A percentile compares a stretch with the other conserved stretches of the same genome.
Evolutionary conservation across 2,113 vertebrate genomes (phyloP).

Genomic region (Cyprinodon tularosa): DNA sequence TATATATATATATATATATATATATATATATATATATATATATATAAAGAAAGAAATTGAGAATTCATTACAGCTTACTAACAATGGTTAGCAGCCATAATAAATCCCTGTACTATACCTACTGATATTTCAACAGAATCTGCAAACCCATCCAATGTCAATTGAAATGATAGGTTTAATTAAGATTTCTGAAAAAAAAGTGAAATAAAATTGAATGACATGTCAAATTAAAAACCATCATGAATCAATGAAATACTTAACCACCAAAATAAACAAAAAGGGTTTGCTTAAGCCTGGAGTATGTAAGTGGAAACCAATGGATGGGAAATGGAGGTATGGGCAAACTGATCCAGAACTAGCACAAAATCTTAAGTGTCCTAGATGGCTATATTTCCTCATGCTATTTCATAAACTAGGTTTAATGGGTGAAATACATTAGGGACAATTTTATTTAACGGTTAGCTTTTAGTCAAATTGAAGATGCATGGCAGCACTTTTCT

Average conservation of each 20-base stretch:
- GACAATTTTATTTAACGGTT: slow-evolving; percentile 2
- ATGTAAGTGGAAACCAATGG: neutral
- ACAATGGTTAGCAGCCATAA: no score
- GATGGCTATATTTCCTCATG: neutral
- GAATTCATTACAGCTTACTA: no score
- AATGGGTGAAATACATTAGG: slow-evolving; percentile 10
- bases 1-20: no score
- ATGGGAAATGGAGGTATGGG: neutral
- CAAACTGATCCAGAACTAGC: neutral
- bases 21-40: no score
- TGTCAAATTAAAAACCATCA: neutral
- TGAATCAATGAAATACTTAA: neutral
- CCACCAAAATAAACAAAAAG: neutral
- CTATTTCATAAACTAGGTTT: slow-evolving; percentile 3
- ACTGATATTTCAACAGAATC: no score
- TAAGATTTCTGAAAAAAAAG: no score
- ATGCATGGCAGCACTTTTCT: slow-evolving; percentile 14
- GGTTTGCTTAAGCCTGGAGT: neutral
- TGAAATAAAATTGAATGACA: no score
- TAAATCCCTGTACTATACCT: no score
- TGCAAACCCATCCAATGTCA: no score
- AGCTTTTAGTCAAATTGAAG: slow-evolving; percentile 10
- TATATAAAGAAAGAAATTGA: no score
- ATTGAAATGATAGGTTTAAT: no score
- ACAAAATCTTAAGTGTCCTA: neutral